Percentiles rank a stretch among this genome's conserved stretches.
Evolutionary conservation across 2,113 vertebrate species (phyloP).

Genomic region (Albula goreensis): DNA sequence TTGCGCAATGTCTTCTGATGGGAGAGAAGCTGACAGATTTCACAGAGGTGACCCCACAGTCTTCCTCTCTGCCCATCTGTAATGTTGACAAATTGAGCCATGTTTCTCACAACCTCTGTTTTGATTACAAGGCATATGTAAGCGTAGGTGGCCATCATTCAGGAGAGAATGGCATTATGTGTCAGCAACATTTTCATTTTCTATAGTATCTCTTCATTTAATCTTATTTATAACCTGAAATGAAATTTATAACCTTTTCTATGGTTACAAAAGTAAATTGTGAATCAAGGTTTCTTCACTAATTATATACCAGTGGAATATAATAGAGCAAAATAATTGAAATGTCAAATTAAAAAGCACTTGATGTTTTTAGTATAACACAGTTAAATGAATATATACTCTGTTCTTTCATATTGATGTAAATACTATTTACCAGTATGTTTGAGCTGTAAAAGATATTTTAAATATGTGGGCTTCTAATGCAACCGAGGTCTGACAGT

Average conservation of each 20-base stretch:
- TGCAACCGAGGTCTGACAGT: no score
- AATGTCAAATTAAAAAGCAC: no score
- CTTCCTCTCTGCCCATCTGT: conserved; percentile 71
- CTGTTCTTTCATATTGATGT: no score
- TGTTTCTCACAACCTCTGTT: conserved; percentile 75
- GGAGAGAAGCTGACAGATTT: conserved; percentile 78
- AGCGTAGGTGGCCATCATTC: conserved; percentile 73
- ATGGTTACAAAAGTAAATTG: conserved; percentile 36
- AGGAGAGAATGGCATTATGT: conserved; percentile 68
- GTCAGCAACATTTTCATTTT: conserved; percentile 45
- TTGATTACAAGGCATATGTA: conserved; percentile 74
- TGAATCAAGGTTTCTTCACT: conserved; percentile 29
- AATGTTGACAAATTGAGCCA: conserved; percentile 85
- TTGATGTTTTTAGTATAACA: no score
- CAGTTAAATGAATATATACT: no score
- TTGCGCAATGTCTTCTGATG: conserved; percentile 71
- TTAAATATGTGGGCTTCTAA: no score
- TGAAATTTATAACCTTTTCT: conserved; percentile 16
- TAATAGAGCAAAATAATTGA: no score
- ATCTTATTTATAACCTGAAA: conserved; percentile 38
- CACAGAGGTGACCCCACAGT: conserved; percentile 74
- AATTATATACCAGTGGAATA: background rate
- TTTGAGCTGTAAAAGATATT: no score
- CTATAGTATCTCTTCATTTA: conserved; percentile 41
- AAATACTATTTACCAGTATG: no score